A percentile compares a stretch with the other conserved stretches of the same genome.
Evolutionary conservation across 1,140 invertebrate genomes (phyloP).

Genomic region (Leptinotarsa lineolata): DNA sequence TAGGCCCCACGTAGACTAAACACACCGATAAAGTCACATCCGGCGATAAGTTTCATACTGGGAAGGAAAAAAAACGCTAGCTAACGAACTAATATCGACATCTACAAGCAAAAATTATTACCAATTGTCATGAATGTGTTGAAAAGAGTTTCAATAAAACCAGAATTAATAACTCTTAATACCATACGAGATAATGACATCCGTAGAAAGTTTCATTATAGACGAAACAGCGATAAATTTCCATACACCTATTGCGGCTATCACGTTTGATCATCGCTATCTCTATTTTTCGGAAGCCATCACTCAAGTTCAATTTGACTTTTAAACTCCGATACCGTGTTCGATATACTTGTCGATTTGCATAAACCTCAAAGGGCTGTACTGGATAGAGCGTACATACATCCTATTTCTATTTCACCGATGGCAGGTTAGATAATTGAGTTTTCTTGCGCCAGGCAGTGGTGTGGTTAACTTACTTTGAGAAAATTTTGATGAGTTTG

Average conservation of each 20-base stretch:
- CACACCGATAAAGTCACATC: too few relatives aligned
- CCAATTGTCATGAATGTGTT: too few relatives aligned
- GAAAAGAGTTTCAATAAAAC: too few relatives aligned
- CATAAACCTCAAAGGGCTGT: background rate
- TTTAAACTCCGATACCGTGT: background rate
- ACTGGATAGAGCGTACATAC: background rate
- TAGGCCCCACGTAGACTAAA: too few relatives aligned
- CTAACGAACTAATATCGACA: too few relatives aligned
- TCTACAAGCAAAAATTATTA: too few relatives aligned
- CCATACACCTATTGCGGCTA: background rate
- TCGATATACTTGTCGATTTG: background rate
- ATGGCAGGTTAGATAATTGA: background rate
- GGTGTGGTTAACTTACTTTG: background rate
- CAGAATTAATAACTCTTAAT: too few relatives aligned
- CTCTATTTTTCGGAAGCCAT: background rate
- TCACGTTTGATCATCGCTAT: background rate
- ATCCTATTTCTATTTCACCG: slow-evolving; percentile 2
- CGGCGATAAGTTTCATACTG: too few relatives aligned
- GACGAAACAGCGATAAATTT: background rate
- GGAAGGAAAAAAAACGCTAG: too few relatives aligned
- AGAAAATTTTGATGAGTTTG: too few relatives aligned
- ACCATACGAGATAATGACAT: too few relatives aligned
- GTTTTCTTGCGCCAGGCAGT: background rate
- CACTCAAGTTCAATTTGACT: background rate
- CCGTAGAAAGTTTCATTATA: too few relatives aligned